These are phyloP conservation scores for Sphaerodactylus townsendi DNA, from an alignment of 2,113 vertebrate genomes.

Conservation along the genomic window DNA sequence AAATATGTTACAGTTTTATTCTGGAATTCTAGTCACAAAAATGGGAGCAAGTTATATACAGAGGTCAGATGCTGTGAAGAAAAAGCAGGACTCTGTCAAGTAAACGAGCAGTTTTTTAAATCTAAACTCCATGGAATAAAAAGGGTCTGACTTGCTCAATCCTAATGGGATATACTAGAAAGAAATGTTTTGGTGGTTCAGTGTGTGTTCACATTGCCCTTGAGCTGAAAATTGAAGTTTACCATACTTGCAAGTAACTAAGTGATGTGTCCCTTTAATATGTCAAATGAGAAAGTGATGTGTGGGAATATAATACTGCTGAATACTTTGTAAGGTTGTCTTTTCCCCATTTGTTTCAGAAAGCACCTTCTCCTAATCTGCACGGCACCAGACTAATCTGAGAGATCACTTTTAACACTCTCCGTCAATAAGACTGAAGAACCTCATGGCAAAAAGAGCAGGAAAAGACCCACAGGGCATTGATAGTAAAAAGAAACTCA, in stretches of 20 bases:
- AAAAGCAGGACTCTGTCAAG: constrained; percentile 23
- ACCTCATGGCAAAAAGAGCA: constrained; percentile 15
- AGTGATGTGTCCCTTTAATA: constrained; percentile 1
- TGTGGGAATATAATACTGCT: constrained; percentile 27
- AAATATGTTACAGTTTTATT: constrained; percentile 61
- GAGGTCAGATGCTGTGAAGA: constrained; percentile 55
- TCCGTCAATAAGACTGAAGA: not conserved
- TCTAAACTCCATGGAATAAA: constrained; percentile 6
- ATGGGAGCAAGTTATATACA: constrained; percentile 53
- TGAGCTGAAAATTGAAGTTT: not conserved
- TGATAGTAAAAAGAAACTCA: not conserved
- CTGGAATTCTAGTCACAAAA: constrained; percentile 59
- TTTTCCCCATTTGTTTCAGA: not conserved
- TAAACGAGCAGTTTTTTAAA: constrained; percentile 19
- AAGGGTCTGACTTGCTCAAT: not conserved
- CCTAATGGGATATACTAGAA: not conserved
- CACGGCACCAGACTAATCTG: not conserved
- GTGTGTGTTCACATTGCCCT: not conserved
- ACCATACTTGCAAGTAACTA: not conserved
- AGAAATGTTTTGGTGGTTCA: not conserved
- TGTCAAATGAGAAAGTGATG: constrained; percentile 6
- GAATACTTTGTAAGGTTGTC: not conserved
- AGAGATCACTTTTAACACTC: constrained; percentile 18
- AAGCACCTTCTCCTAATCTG: constrained; percentile 3
- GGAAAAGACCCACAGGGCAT: constrained; percentile 20